These are phyloP conservation scores for Sipunculus nudus DNA, from an alignment of 2,888 invertebrate species.

Conservation along the genomic window DNA sequence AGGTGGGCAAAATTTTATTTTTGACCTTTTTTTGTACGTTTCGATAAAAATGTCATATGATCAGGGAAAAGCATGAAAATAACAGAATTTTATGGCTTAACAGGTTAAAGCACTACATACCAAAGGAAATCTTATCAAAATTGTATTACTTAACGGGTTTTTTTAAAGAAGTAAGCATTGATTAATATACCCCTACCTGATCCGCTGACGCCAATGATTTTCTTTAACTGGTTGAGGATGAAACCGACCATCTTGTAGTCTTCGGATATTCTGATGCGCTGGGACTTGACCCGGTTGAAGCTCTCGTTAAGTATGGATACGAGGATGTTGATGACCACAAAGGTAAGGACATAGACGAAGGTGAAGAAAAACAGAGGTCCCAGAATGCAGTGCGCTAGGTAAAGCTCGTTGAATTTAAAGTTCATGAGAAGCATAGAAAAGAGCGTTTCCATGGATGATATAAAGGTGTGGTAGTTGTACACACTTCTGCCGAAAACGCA, in stretches of 20 bases:
- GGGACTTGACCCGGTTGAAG: conserved; percentile 43
- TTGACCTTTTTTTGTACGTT: too few relatives aligned
- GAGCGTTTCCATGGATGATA: conserved; percentile 50
- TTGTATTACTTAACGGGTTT: too few relatives aligned
- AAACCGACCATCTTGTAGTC: conserved; percentile 58
- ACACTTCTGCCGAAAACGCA: conserved; percentile 37
- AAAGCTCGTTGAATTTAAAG: conserved; percentile 54
- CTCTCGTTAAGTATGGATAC: conserved; percentile 59
- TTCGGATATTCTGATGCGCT: conserved; percentile 27
- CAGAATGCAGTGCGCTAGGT: background rate
- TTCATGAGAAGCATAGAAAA: conserved; percentile 61
- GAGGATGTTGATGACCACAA: conserved; percentile 58
- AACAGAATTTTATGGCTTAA: too few relatives aligned
- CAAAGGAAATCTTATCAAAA: too few relatives aligned
- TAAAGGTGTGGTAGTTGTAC: conserved; percentile 42
- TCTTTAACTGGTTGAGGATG: conserved; percentile 44
- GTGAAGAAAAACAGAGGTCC: conserved; percentile 48
- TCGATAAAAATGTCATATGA: too few relatives aligned
- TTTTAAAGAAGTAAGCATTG: too few relatives aligned
- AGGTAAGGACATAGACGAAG: conserved; percentile 50
- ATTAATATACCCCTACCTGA: too few relatives aligned
- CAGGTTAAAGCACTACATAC: too few relatives aligned
- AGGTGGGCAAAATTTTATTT: too few relatives aligned
- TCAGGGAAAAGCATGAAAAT: too few relatives aligned
- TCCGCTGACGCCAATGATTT: too few relatives aligned